Evolutionary conservation across 2,113 vertebrate genomes (phyloP).

Genomic region (Scomber scombrus): DNA sequence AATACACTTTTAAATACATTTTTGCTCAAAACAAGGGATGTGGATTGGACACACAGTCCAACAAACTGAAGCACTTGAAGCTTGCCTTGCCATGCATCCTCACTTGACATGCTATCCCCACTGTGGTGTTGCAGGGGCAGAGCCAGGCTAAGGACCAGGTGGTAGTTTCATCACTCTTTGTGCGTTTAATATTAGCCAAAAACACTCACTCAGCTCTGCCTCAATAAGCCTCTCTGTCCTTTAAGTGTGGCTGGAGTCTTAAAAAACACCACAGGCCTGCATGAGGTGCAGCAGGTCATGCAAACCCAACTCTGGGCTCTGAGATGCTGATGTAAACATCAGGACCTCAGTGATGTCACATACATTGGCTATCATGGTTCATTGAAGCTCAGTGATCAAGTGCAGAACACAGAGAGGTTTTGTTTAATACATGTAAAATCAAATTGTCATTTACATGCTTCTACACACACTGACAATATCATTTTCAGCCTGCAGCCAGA

Average conservation of each 20-base stretch:
- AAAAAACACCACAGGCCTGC: conserved; percentile 18
- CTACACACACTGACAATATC: conserved; percentile 16
- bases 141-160: conserved; percentile 38
- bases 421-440: conserved; percentile 32
- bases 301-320: background rate
- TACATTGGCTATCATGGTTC: conserved; percentile 33
- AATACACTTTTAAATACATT: no score
- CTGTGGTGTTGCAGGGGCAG: conserved; percentile 40
- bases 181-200: conserved; percentile 49
- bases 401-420: conserved; percentile 52
- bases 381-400: conserved; percentile 15
- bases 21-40: no score
- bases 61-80: conserved; percentile 57
- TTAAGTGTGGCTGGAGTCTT: conserved; percentile 22
- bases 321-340: conserved; percentile 40
- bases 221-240: conserved; percentile 62
- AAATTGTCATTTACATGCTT: conserved; percentile 55
- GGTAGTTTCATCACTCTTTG: conserved; percentile 43
- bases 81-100: no score
- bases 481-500: conserved; percentile 49
- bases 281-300: conserved; percentile 16
- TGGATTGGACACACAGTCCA: conserved; percentile 4
- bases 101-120: conserved; percentile 50
- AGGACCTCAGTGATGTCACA: conserved; percentile 43
- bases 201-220: conserved; percentile 38